Conservation (phyloP, 2,797 vertebrate genomes). For the Simalia tracyae region DNA sequence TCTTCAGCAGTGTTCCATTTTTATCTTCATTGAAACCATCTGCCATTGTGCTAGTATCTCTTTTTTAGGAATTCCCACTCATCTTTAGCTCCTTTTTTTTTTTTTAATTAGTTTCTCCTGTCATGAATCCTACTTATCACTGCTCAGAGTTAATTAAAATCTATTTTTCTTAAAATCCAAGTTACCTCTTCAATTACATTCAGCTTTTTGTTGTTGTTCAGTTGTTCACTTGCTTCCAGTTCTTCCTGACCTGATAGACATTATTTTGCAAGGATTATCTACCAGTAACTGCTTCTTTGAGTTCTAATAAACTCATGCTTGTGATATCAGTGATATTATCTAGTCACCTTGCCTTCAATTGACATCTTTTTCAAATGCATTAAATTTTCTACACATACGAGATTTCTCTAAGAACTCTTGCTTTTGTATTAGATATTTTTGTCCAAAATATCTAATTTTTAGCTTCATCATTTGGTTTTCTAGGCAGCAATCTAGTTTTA, state of each 20-base stretch:
- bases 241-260: background rate
- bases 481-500: background rate
- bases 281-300: background rate
- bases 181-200: background rate
- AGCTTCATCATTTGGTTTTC: background rate
- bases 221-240: background rate
- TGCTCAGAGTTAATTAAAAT: background rate
- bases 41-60: background rate
- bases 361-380: background rate
- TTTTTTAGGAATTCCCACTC: background rate
- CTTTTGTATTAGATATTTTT: no score
- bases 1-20: background rate
- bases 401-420: no score
- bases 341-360: background rate
- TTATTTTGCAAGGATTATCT: background rate
- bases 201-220: background rate
- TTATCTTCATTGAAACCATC: background rate
- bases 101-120: background rate
- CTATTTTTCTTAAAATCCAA: background rate
- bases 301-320: background rate
- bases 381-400: background rate
- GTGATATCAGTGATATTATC: background rate
- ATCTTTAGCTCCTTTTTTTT: background rate
- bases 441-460: background rate
- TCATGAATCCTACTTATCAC: background rate